A percentile compares a stretch with the other conserved stretches of the same genome.
phyloP scores from a whole-genome alignment of 1,140 invertebrate species.

The Luehdorfia chinensis region DNA sequence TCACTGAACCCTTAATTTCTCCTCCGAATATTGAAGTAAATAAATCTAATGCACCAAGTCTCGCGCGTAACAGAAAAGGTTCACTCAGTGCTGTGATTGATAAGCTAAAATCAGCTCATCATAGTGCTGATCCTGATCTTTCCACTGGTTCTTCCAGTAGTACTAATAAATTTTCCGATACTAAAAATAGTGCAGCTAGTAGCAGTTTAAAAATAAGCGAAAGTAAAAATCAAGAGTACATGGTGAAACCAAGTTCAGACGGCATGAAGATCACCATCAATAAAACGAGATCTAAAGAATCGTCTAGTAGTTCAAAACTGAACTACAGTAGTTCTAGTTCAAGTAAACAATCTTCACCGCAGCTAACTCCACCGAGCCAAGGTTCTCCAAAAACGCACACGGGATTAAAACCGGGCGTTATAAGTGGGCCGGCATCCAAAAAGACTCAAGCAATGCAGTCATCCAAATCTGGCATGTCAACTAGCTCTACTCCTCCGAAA shows the following conservation, averaged over 20 bases:
- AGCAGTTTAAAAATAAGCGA: constrained; percentile 77
- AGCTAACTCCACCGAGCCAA: constrained; percentile 75
- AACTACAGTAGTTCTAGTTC: constrained; percentile 60
- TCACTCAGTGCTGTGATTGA: constrained; percentile 91
- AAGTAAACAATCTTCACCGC: constrained; percentile 69
- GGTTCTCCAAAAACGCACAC: constrained; percentile 88
- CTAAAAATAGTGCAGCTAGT: constrained; percentile 65
- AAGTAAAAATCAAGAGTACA: constrained; percentile 88
- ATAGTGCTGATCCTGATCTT: constrained; percentile 75
- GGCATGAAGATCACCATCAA: constrained; percentile 94
- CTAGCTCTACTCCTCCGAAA: constrained; percentile 61
- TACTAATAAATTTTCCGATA: constrained; percentile 73
- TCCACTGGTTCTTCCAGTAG: constrained; percentile 49
- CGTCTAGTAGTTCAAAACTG: constrained; percentile 71
- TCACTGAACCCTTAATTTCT: constrained; percentile 76
- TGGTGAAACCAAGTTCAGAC: constrained; percentile 90
- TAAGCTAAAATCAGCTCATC: constrained; percentile 87
- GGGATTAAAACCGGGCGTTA: constrained; percentile 89
- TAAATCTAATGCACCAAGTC: constrained; percentile 76
- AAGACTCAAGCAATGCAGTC: constrained; percentile 81
- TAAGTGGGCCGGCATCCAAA: constrained; percentile 87
- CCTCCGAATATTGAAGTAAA: constrained; percentile 78
- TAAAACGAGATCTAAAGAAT: constrained; percentile 87
- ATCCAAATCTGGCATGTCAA: constrained; percentile 67
- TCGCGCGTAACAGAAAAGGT: constrained; percentile 84